Evolutionary conservation across 2,113 vertebrate genomes (phyloP).

Genomic region (Pagrus major): DNA sequence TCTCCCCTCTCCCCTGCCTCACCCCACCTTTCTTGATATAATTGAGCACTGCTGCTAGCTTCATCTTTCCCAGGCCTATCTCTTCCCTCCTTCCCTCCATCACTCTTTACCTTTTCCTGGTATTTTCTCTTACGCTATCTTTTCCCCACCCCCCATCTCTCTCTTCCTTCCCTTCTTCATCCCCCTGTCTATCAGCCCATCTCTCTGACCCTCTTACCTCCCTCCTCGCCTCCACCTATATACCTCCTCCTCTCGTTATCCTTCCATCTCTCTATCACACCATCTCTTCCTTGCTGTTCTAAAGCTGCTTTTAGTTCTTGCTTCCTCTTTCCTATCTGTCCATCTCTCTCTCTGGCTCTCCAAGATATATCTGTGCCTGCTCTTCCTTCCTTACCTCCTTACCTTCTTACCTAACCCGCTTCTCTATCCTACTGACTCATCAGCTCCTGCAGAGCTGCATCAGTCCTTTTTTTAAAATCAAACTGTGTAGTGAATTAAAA

Average conservation of each 20-base stretch:
- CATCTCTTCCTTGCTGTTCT: conserved; percentile 58
- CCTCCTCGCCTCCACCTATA: conserved; percentile 28
- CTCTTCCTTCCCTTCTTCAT: background rate
- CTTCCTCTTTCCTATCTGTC: conserved; percentile 60
- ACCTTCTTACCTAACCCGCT: background rate
- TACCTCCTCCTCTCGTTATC: conserved; percentile 47
- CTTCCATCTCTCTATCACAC: conserved; percentile 53
- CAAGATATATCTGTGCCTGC: conserved; percentile 44
- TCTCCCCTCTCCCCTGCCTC: background rate
- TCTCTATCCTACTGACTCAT: conserved; percentile 27
- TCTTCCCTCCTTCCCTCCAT: background rate
- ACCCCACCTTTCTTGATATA: conserved; percentile 12
- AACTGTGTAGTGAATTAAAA: background rate
- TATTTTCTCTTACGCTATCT: conserved; percentile 8
- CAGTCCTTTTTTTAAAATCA: background rate
- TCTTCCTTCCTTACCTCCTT: conserved; percentile 15
- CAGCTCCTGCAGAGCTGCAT: conserved; percentile 5
- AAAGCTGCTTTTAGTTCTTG: conserved; percentile 58
- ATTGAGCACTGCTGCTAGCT: conserved; percentile 7
- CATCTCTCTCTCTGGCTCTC: conserved; percentile 43
- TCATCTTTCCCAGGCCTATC: conserved; percentile 22
- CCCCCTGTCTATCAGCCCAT: conserved; percentile 20
- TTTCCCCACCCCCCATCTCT: background rate
- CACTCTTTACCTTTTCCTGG: background rate
- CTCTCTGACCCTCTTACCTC: conserved; percentile 35